phyloP scores from a whole-genome alignment of 2,113 vertebrate genomes.

The Notarius quadriscutis region DNA sequence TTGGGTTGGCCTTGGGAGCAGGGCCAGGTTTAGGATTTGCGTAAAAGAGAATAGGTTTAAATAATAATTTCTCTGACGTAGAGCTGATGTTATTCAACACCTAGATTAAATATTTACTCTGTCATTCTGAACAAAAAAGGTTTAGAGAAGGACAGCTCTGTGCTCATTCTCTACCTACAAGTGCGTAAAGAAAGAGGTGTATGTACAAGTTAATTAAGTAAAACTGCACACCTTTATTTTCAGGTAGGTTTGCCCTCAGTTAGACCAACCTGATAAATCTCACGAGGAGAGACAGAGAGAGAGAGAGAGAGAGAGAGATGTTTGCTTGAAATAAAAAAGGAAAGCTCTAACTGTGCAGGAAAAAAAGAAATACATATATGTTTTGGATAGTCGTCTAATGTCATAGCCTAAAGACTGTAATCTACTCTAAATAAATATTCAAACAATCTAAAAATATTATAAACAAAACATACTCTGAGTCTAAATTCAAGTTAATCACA shows the following conservation, averaged over 20 bases:
- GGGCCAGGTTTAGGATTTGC: background rate
- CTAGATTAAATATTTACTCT: background rate
- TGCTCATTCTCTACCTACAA: background rate
- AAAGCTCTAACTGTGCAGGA: background rate
- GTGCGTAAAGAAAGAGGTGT: background rate
- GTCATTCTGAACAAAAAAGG: background rate
- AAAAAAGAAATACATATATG: background rate
- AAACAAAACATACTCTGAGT: no score
- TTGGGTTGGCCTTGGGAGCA: conserved; percentile 11
- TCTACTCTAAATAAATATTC: background rate
- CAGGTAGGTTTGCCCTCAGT: background rate
- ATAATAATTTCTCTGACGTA: background rate
- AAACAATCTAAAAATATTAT: background rate
- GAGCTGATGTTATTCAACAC: conserved; percentile 4
- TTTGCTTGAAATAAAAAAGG: background rate
- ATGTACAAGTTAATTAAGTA: no score
- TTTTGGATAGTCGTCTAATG: background rate
- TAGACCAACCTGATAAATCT: background rate
- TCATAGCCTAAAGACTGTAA: background rate
- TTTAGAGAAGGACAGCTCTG: background rate
- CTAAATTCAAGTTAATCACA: background rate
- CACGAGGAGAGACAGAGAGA: no score
- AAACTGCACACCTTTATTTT: background rate
- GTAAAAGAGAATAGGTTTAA: background rate
- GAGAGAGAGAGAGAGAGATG: no score